Percentiles rank a stretch among this genome's conserved stretches.
Conservation (phyloP, 2,113 vertebrate genomes). For the Corydoras maculifer region DNA sequence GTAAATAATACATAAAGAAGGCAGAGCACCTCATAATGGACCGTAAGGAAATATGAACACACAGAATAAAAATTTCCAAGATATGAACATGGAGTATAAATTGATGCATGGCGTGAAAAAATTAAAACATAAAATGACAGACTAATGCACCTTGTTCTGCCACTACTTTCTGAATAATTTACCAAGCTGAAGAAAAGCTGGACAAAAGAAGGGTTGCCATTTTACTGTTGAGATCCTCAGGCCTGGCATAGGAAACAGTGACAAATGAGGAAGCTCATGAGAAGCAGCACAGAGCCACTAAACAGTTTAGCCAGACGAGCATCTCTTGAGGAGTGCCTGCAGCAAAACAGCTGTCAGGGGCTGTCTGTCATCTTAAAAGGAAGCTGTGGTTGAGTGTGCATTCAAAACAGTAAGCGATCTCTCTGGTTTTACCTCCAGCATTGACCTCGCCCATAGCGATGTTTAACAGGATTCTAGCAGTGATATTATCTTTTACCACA, state of each 20-base stretch:
- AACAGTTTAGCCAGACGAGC: constrained; percentile 16
- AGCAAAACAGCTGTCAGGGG: constrained; percentile 13
- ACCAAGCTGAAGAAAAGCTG: constrained; percentile 18
- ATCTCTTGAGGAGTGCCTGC: background rate
- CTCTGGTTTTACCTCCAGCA: constrained; percentile 6
- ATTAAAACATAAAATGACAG: constrained; percentile 6
- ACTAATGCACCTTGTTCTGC: constrained; percentile 14
- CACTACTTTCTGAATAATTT: constrained; percentile 31
- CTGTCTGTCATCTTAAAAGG: constrained; percentile 22
- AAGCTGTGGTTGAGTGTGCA: background rate
- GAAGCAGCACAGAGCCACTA: background rate
- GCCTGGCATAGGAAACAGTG: background rate
- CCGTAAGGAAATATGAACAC: constrained; percentile 5
- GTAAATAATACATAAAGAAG: constrained; percentile 36
- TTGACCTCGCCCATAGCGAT: constrained; percentile 17
- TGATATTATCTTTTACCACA: constrained; percentile 23
- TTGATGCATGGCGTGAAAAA: background rate
- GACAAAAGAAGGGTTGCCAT: constrained; percentile 2
- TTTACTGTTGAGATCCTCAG: background rate
- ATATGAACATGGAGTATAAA: constrained; percentile 20
- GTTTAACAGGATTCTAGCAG: constrained; percentile 5
- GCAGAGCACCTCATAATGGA: constrained; percentile 16
- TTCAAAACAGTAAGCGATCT: constrained; percentile 15
- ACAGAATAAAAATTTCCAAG: constrained; percentile 6
- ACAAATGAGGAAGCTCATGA: constrained; percentile 15